Percentiles rank a stretch among this genome's conserved stretches.
phyloP scores from a whole-genome alignment of 2,797 vertebrate species.

The Hoplostethus mediterraneus region DNA sequence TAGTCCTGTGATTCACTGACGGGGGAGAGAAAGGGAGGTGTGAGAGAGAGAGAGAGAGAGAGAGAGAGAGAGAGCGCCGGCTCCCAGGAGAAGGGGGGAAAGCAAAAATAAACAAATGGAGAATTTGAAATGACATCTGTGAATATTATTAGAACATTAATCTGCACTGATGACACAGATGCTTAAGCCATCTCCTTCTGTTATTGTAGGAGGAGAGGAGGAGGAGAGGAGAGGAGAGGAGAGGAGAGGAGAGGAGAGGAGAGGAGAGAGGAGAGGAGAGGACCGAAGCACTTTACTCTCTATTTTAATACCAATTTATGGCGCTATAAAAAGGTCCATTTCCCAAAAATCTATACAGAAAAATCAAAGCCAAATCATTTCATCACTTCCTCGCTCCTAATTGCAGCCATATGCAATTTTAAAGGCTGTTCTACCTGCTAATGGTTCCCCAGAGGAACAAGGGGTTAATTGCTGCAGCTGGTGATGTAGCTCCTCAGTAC shows the following conservation, averaged over 20 bases:
- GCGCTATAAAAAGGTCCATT: slow-evolving; percentile 69
- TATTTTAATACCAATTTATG: slow-evolving; percentile 72
- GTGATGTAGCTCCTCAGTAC: slow-evolving; percentile 79
- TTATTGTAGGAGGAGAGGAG: slow-evolving; percentile 42
- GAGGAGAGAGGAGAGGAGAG: slow-evolving; percentile 1
- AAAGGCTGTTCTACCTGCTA: slow-evolving; percentile 86
- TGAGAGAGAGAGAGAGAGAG: slow-evolving; percentile 24
- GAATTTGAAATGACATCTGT: slow-evolving; percentile 77
- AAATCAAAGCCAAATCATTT: slow-evolving; percentile 85
- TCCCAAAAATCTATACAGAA: slow-evolving; percentile 71
- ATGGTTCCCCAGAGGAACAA: slow-evolving; percentile 85
- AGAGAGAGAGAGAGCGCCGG: slow-evolving; percentile 41
- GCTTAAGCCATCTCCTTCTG: slow-evolving; percentile 73
- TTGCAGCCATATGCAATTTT: slow-evolving; percentile 89
- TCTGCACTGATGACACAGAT: slow-evolving; percentile 77
- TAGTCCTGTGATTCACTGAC: slow-evolving; percentile 70
- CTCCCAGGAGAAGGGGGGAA: slow-evolving; percentile 21
- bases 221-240: background rate
- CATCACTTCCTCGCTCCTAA: slow-evolving; percentile 85
- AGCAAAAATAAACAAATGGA: slow-evolving; percentile 74
- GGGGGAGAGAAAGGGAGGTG: slow-evolving; percentile 44
- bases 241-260: slow-evolving; percentile 6
- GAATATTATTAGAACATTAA: slow-evolving; percentile 80
- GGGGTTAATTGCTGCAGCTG: slow-evolving; percentile 92
- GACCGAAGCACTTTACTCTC: slow-evolving; percentile 38